These are phyloP conservation scores for Yponomeuta malinellus DNA, from an alignment of 2,888 invertebrate genomes.

Conservation along the genomic window DNA sequence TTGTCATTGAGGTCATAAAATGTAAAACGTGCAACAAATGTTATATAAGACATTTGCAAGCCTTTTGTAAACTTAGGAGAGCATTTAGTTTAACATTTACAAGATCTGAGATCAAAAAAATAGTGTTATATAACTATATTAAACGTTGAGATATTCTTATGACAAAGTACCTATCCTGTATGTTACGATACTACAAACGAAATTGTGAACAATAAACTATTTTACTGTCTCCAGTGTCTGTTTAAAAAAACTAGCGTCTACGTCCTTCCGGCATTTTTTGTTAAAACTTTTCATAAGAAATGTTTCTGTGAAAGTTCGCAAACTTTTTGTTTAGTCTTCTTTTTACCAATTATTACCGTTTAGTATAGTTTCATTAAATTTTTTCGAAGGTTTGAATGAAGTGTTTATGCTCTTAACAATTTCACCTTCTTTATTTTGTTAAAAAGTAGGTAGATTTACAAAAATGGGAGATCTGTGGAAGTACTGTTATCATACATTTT, in stretches of 20 bases:
- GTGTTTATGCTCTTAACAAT: not conserved
- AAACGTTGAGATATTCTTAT: no score
- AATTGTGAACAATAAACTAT: no score
- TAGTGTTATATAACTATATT: no score
- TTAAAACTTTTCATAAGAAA: not conserved
- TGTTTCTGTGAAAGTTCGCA: conserved; percentile 1
- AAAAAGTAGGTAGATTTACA: not conserved
- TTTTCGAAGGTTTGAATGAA: not conserved
- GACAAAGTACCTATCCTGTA: no score
- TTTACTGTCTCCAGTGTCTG: not conserved
- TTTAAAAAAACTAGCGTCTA: not conserved
- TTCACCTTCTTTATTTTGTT: not conserved
- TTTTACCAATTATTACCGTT: conserved; percentile 11
- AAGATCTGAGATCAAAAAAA: no score
- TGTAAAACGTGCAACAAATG: not conserved
- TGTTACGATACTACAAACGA: no score
- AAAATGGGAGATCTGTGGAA: not conserved
- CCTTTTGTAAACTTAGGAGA: no score
- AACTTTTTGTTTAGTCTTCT: not conserved
- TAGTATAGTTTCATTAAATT: not conserved
- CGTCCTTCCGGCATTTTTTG: not conserved
- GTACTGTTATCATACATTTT: no score
- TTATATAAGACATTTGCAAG: no score
- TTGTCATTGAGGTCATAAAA: not conserved
- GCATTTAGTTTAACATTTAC: no score